phyloP scores from a whole-genome alignment of 2,797 vertebrate genomes.

The Sebastiscus tertius region DNA sequence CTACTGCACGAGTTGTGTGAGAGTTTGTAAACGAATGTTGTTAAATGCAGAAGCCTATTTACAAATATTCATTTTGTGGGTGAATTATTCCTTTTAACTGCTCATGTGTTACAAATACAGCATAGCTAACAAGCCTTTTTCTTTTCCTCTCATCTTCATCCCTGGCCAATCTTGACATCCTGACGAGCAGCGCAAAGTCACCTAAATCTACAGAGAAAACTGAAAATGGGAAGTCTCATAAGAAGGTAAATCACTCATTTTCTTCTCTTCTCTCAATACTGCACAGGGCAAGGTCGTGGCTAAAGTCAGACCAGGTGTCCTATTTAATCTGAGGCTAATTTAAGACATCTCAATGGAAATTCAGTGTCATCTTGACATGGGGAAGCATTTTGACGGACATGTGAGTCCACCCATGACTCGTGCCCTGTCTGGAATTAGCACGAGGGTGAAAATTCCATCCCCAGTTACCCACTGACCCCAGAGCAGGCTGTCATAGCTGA shows the following conservation, averaged over 20 bases:
- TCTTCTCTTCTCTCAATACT: background rate
- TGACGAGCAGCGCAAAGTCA: conserved; percentile 56
- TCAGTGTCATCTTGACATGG: background rate
- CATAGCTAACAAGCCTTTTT: conserved; percentile 14
- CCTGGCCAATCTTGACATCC: background rate
- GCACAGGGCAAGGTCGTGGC: background rate
- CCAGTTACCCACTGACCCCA: conserved; percentile 31
- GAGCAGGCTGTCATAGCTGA: background rate
- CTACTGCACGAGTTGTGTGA: background rate
- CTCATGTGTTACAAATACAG: background rate
- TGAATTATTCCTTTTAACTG: background rate
- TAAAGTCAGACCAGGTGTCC: background rate
- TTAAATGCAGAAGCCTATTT: background rate
- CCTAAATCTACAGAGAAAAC: conserved; percentile 52
- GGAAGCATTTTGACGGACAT: background rate
- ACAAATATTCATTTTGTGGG: background rate
- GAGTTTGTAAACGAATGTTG: background rate
- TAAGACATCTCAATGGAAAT: conserved; percentile 7
- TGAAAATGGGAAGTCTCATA: conserved; percentile 46
- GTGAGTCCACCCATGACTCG: background rate
- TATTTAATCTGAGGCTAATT: background rate
- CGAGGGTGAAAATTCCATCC: background rate
- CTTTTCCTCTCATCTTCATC: conserved; percentile 1
- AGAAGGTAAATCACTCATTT: conserved; percentile 67
- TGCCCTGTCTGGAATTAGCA: conserved; percentile 8